Evolutionary conservation across 2,113 vertebrate species (phyloP).

Genomic region (Glaucomys volans): DNA sequence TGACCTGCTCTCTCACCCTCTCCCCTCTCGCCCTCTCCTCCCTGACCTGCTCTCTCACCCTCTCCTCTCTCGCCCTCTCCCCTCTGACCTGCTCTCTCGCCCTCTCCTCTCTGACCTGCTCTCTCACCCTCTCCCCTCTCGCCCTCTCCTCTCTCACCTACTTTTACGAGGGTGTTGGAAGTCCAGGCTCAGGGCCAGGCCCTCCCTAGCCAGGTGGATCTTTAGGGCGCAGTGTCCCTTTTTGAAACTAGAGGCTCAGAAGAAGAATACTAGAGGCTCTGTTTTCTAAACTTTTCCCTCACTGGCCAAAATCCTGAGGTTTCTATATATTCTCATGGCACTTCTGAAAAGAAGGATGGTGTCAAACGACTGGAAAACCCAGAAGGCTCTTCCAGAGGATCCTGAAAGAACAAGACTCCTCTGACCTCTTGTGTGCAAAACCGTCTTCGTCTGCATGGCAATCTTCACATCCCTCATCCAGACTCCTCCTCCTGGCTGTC

Average conservation of each 20-base stretch:
- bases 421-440: background rate
- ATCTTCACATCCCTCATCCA: no score
- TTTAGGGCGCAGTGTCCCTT: background rate
- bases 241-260: background rate
- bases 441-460: accelerated
- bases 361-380: background rate
- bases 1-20: no score
- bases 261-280: accelerated
- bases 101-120: no score
- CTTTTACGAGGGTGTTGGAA: background rate
- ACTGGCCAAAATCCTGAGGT: background rate
- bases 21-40: no score
- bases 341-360: background rate
- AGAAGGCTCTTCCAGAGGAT: background rate
- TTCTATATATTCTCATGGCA: accelerated
- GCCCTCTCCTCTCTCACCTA: no score
- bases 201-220: no score
- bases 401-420: background rate
- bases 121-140: no score
- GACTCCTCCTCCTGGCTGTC: background rate
- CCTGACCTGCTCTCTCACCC: no score
- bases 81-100: no score
- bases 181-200: no score
- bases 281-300: background rate
- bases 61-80: no score